A percentile compares a stretch with the other conserved stretches of the same genome.
Conservation (phyloP, 92 coral and sea anemone species). For the Palythoa grandis region DNA sequence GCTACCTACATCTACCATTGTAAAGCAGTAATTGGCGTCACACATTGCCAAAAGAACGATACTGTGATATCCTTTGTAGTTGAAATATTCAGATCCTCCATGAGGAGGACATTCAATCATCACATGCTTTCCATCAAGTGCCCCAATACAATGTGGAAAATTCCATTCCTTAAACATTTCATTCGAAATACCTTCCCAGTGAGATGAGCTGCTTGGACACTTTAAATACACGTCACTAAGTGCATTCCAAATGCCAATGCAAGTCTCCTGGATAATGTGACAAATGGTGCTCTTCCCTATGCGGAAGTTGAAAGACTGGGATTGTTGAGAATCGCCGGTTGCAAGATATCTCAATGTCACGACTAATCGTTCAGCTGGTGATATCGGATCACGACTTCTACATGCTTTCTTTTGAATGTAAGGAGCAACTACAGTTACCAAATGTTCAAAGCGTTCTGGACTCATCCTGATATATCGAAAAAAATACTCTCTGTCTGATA, state of each 20-base stretch:
- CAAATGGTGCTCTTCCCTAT: slow-evolving; percentile 49
- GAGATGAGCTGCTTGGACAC: slow-evolving; percentile 47
- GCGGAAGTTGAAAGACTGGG: slow-evolving; percentile 44
- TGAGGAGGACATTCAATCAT: slow-evolving; percentile 30
- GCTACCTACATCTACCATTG: slow-evolving; percentile 24
- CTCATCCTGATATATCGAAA: slow-evolving; percentile 56
- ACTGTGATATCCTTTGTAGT: slow-evolving; percentile 40
- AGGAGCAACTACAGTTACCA: slow-evolving; percentile 33
- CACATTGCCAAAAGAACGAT: slow-evolving; percentile 46
- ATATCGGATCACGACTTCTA: slow-evolving; percentile 38
- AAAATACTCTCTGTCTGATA: slow-evolving; percentile 61
- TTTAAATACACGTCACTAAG: slow-evolving; percentile 21
- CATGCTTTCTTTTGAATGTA: slow-evolving; percentile 40
- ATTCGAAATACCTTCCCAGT: slow-evolving; percentile 49
- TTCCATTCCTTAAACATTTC: slow-evolving; percentile 55
- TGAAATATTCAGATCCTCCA: slow-evolving; percentile 37
- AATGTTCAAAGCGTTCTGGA: slow-evolving; percentile 51
- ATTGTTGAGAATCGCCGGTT: slow-evolving; percentile 47
- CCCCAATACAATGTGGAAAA: slow-evolving; percentile 50
- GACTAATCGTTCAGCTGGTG: slow-evolving; percentile 48
- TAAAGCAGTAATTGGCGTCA: slow-evolving; percentile 24
- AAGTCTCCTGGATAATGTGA: not conserved
- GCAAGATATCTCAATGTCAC: slow-evolving; percentile 54
- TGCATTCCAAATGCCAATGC: not conserved
- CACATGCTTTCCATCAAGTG: slow-evolving; percentile 43